phyloP scores from a whole-genome alignment of 1,140 invertebrate species.

The Bradysia coprophila region DNA sequence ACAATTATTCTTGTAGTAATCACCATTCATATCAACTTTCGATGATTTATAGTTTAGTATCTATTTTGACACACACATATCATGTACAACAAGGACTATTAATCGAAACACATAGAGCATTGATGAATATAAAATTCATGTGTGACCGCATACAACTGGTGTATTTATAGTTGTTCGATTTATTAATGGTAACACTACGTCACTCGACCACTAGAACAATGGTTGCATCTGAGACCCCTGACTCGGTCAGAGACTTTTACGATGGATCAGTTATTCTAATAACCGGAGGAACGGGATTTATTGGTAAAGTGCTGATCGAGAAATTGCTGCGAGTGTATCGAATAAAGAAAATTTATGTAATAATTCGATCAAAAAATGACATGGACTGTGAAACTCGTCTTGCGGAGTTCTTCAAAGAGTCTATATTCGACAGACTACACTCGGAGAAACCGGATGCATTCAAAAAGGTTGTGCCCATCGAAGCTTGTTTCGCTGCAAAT shows the following conservation, averaged over 20 bases:
- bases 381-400: conserved; percentile 44
- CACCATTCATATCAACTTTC: no score
- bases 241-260: conserved; percentile 21
- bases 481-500: conserved; percentile 65
- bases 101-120: no score
- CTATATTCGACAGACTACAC: conserved; percentile 47
- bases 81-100: no score
- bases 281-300: conserved; percentile 61
- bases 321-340: conserved; percentile 64
- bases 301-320: conserved; percentile 75
- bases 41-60: no score
- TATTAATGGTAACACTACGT: no score
- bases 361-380: conserved; percentile 63
- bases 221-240: background rate
- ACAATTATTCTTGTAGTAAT: no score
- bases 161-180: no score
- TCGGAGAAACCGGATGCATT: conserved; percentile 35
- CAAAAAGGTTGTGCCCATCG: conserved; percentile 55
- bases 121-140: no score
- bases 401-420: conserved; percentile 38
- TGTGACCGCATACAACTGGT: no score
- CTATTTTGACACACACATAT: no score
- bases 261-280: conserved; percentile 30
- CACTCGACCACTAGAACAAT: no score
- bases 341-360: conserved; percentile 53